Percentiles rank a stretch among this genome's conserved stretches.
Evolutionary conservation across 2,888 invertebrate species (phyloP).

Genomic region (Drosophila cracens): DNA sequence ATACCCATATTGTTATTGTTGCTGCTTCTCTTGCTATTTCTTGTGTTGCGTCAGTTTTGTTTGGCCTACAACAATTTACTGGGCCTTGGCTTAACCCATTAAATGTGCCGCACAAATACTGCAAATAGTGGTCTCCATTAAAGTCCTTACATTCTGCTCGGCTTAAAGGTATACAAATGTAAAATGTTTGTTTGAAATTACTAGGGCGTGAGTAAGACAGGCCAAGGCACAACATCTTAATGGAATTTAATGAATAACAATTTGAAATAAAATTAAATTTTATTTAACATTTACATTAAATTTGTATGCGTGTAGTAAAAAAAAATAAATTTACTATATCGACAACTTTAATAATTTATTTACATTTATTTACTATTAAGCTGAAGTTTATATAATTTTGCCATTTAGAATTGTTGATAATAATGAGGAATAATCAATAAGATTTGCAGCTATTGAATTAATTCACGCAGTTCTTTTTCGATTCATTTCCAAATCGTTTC

Average conservation of each 20-base stretch:
- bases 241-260: background rate
- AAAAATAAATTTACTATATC: background rate
- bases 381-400: background rate
- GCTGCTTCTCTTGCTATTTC: constrained; percentile 25
- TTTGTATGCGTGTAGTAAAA: background rate
- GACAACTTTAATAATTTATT: background rate
- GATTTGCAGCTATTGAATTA: background rate
- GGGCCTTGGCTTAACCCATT: constrained; percentile 54
- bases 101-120: constrained; percentile 33
- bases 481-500: background rate
- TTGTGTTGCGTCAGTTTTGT: constrained; percentile 64
- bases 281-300: background rate
- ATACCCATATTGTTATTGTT: constrained; percentile 64
- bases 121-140: constrained; percentile 13
- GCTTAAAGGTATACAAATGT: background rate
- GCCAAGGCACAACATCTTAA: background rate
- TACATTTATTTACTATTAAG: no score
- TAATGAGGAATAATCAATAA: background rate
- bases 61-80: constrained; percentile 72
- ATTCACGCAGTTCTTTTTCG: background rate
- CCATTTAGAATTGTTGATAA: background rate
- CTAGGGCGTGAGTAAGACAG: background rate
- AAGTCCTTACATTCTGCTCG: constrained; percentile 11
- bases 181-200: background rate
- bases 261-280: background rate